Conservation (phyloP, 2,797 vertebrate genomes). For the Centropyge bicolor region DNA sequence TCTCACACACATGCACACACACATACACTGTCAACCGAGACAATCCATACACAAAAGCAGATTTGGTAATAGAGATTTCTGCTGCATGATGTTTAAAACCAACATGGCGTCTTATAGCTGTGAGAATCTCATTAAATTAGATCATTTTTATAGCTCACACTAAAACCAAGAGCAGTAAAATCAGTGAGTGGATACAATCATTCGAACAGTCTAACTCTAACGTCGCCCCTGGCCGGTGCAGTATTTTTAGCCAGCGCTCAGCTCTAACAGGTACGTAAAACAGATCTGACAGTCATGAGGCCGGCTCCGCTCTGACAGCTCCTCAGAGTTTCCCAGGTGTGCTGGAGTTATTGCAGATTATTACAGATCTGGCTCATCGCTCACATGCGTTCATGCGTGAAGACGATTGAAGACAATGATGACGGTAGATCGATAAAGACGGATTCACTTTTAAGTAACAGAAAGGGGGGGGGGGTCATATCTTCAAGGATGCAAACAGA, state of each 20-base stretch:
- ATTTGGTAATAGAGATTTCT: conserved; percentile 27
- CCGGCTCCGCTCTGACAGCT: conserved; percentile 37
- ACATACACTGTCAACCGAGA: not conserved
- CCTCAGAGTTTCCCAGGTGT: conserved; percentile 33
- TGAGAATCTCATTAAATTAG: conserved; percentile 31
- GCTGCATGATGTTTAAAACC: conserved; percentile 25
- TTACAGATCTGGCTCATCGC: not conserved
- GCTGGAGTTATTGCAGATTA: not conserved
- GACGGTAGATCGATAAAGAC: not conserved
- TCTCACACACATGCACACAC: not conserved
- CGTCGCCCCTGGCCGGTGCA: not conserved
- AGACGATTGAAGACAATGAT: not conserved
- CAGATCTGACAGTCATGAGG: conserved; percentile 29
- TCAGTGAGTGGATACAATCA: conserved; percentile 36
- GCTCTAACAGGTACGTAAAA: conserved; percentile 31
- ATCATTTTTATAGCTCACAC: conserved; percentile 43
- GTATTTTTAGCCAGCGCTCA: conserved; percentile 28
- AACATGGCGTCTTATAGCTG: conserved; percentile 8
- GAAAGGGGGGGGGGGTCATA: not conserved
- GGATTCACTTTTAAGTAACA: not conserved
- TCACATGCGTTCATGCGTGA: not conserved
- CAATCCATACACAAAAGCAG: conserved; percentile 14
- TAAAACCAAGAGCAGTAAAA: conserved; percentile 55
- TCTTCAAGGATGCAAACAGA: too few relatives aligned
- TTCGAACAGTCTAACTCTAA: conserved; percentile 24